Conservation (phyloP, 2,797 vertebrate genomes). For the Peromyscus aztecus region DNA sequence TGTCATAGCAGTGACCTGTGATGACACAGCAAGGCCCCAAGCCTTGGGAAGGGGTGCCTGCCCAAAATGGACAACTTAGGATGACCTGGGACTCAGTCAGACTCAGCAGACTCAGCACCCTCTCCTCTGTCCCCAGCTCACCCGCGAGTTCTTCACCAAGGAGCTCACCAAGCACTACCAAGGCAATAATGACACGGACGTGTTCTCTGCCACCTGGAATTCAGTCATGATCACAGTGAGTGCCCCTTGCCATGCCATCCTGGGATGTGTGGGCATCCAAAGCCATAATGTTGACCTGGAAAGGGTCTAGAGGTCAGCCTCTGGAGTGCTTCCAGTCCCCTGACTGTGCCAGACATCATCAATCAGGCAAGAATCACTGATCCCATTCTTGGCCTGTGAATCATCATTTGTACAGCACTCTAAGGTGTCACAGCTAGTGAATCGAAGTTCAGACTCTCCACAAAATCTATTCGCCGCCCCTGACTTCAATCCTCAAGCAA, state of each 20-base stretch:
- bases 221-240: conserved; percentile 96
- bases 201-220: conserved; percentile 96
- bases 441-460: fast-evolving
- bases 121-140: conserved; percentile 89
- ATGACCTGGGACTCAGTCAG: not conserved
- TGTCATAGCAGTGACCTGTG: not conserved
- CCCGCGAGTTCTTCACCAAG: conserved; percentile 95
- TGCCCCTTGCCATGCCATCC: not conserved
- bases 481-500: no score
- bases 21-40: not conserved
- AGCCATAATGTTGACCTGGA: fast-evolving
- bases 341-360: not conserved
- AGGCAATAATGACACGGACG: conserved; percentile 91
- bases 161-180: conserved; percentile 94
- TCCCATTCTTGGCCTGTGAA: not conserved
- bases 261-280: not conserved
- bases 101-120: not conserved
- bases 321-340: not conserved
- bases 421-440: fast-evolving
- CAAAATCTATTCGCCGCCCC: not conserved
- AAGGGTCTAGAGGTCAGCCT: not conserved
- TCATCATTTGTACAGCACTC: not conserved
- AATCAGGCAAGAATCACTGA: not conserved
- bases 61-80: no score
- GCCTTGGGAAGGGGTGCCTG: not conserved